Evolutionary conservation across 2,113 vertebrate genomes (phyloP), one percentile per base, ranked within the genome.

Genomic region (Paraplagusia blochii): DNA sequence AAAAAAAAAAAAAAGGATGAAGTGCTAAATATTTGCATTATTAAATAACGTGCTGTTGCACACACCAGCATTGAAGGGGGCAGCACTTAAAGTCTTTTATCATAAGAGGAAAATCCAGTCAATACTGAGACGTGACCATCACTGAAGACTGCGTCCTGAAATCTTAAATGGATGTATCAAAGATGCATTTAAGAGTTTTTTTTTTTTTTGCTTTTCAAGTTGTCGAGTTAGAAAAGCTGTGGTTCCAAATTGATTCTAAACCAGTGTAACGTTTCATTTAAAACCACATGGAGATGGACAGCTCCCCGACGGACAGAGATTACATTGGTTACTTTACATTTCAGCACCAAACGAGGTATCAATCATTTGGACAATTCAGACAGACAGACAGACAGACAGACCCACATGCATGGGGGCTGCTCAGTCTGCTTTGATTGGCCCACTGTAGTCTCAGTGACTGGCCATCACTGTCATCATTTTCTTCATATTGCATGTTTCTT

Each of bases 381-480:
- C 17, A 42, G 11, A 34, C 53, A 52, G 58, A 16, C 12, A 33
- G 19, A 45, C 39, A 46, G 43, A 65, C 14, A 47, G 7, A 19
- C 51, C 51, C 40, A 48, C 35, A 19, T 43, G 43, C 53, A 59
- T 44, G 66, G 46, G 61, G 12, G 55, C 49, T 4, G 0, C 55
- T 29, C 72, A 73, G 45, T 72, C 44, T 55, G 49, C 60, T 74
- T 72, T 81, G 76, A 82, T 72, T 70, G 58, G 71, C 58, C 64
- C 79, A 78, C 71, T 43, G 57, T 49, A 62, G 76, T 77, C 62
- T 75, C 48, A 76, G 76, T 78, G 79, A 84, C 81, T 79, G 73
- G 79, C 79, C 79, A 63, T 81, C 79, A 85, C 82, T 75, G 76
- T 82, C 76, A 77, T 17, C 66, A 58, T 63, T 39, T 44, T 72